Conservation (phyloP, 1,140 invertebrate species). For the Leptinotarsa defecta region DNA sequence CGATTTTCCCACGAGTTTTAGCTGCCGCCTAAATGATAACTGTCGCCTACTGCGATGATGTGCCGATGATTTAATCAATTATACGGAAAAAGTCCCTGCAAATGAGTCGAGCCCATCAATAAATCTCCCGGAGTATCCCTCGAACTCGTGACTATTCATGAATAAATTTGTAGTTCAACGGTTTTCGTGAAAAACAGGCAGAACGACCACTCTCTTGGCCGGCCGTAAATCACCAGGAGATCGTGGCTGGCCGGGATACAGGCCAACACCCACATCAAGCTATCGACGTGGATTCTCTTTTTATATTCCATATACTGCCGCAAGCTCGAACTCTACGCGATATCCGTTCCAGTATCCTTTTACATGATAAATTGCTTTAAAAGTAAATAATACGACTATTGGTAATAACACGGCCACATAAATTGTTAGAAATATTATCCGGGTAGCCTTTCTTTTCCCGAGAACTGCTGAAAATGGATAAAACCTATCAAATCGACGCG, state of each 20-base stretch:
- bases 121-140: background rate
- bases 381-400: conserved; percentile 6
- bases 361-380: conserved; percentile 1
- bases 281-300: conserved; percentile 6
- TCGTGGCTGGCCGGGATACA: conserved; percentile 4
- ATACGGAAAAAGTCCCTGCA: background rate
- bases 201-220: background rate
- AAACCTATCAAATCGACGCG: background rate
- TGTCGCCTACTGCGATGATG: no score
- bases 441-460: background rate
- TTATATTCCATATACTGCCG: background rate
- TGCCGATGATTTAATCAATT: no score
- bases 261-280: conserved; percentile 4
- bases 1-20: no score
- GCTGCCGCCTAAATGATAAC: no score
- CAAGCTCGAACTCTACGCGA: background rate
- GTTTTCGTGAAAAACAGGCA: background rate
- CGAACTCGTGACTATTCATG: background rate
- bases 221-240: background rate
- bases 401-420: conserved; percentile 5
- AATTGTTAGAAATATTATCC: conserved; percentile 1
- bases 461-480: background rate
- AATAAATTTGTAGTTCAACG: background rate
- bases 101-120: background rate
- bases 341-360: background rate